Evolutionary conservation across 2,797 vertebrate species (phyloP).

Genomic region (Molothrus ater): DNA sequence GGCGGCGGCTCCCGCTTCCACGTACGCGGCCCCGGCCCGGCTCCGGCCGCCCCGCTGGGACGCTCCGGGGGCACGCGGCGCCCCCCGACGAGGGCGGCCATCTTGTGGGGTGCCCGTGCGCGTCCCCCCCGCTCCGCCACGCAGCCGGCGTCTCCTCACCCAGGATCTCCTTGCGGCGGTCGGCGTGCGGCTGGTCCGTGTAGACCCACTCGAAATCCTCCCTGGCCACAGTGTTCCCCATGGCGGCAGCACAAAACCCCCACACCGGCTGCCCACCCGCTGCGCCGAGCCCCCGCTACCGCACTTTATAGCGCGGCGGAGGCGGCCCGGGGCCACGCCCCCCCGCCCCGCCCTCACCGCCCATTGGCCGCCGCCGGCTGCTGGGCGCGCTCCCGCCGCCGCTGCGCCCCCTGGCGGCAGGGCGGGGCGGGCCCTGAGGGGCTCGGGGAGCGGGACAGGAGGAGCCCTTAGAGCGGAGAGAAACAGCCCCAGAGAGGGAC

Average conservation of each 20-base stretch:
- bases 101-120: neutral
- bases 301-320: neutral
- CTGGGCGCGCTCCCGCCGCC: neutral
- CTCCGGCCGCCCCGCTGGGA: neutral
- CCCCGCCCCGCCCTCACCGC: neutral
- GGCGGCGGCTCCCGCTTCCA: neutral
- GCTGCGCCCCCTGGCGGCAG: neutral
- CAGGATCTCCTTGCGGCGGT: slow-evolving; percentile 88
- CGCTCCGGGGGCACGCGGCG: no score
- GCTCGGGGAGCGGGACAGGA: neutral
- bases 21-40: neutral
- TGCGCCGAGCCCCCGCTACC: accelerated
- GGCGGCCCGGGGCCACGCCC: neutral
- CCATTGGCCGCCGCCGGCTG: neutral
- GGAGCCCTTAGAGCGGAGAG: no score
- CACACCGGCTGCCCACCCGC: accelerated
- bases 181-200: slow-evolving; percentile 91
- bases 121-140: neutral
- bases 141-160: slow-evolving; percentile 77
- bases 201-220: slow-evolving; percentile 97
- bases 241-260: neutral
- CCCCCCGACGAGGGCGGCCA: neutral
- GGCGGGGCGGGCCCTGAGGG: neutral
- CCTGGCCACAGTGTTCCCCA: slow-evolving; percentile 87
- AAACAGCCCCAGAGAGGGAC: no score